A percentile compares a stretch with the other conserved stretches of the same genome.
Evolutionary conservation across 2,888 invertebrate genomes (phyloP).

Genomic region (Trachelus troglodyta): DNA sequence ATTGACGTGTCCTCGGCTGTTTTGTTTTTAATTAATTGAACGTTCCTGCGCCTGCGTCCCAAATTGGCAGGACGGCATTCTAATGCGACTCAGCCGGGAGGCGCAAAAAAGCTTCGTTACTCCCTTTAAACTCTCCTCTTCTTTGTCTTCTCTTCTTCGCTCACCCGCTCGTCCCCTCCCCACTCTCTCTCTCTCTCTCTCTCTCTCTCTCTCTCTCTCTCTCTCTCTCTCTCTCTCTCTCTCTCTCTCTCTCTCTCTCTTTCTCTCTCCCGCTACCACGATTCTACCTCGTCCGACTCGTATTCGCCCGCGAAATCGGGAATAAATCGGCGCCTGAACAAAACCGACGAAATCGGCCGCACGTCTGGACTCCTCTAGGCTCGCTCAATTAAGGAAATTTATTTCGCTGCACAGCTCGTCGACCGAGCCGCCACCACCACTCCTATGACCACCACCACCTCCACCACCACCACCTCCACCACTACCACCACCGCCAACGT

Average conservation of each 20-base stretch:
- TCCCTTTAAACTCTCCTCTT: constrained; percentile 3
- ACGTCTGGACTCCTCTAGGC: constrained; percentile 28
- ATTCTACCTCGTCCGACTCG: background rate
- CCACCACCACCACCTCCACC: too few relatives aligned
- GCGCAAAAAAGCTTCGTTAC: constrained; percentile 42
- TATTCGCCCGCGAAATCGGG: constrained; percentile 30
- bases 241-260: constrained; percentile 10
- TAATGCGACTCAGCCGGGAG: constrained; percentile 47
- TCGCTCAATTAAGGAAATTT: constrained; percentile 47
- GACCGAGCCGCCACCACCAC: background rate
- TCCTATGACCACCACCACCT: too few relatives aligned
- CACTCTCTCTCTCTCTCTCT: constrained; percentile 10
- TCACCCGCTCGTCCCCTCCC: constrained; percentile 12
- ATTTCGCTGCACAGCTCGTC: constrained; percentile 29
- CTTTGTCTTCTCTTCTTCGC: constrained; percentile 14
- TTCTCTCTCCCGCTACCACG: background rate
- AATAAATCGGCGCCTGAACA: constrained; percentile 36
- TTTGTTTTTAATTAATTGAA: constrained; percentile 61
- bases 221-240: constrained; percentile 3
- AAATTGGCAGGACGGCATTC: constrained; percentile 60
- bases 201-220: constrained; percentile 3
- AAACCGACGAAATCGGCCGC: constrained; percentile 31
- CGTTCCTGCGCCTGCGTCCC: constrained; percentile 45
- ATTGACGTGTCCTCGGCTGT: constrained; percentile 58
- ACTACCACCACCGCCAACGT: background rate